A percentile compares a stretch with the other conserved stretches of the same genome.
These are phyloP conservation scores for Monomorium pharaonis DNA, from an alignment of 1,140 invertebrate species.

Conservation along the genomic window DNA sequence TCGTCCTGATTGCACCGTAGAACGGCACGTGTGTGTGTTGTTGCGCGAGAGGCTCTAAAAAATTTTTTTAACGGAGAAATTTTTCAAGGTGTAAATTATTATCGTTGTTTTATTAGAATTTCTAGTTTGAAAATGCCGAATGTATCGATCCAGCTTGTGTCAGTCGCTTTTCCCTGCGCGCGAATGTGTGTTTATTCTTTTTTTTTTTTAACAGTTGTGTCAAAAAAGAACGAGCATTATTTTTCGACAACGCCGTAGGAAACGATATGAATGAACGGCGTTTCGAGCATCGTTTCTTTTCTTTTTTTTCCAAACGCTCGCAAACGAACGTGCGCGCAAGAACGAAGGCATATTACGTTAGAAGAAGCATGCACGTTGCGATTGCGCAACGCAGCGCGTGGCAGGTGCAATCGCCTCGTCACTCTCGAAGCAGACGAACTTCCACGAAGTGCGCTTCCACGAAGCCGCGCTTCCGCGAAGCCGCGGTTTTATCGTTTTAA, in stretches of 20 bases:
- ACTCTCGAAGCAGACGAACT: conserved; percentile 40
- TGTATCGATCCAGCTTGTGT: neutral
- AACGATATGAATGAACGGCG: neutral
- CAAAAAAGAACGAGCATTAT: neutral
- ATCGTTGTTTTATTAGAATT: neutral
- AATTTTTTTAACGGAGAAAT: neutral
- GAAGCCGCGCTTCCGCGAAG: conserved; percentile 39
- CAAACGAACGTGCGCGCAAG: neutral
- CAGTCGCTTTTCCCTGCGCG: neutral
- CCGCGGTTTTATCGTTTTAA: conserved; percentile 35
- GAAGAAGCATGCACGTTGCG: neutral
- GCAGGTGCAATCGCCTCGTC: conserved; percentile 48
- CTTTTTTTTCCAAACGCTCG: neutral
- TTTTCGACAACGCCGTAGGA: neutral
- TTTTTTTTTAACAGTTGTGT: too few species aligned
- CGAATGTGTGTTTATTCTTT: neutral
- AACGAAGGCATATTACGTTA: conserved; percentile 5
- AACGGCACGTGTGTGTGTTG: conserved; percentile 34
- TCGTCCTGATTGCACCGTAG: conserved; percentile 19
- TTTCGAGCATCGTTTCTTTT: neutral
- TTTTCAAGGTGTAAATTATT: neutral
- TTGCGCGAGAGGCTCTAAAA: neutral
- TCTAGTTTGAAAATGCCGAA: neutral
- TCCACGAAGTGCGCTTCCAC: conserved; percentile 26
- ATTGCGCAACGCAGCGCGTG: conserved; percentile 33